A percentile compares a stretch with the other conserved stretches of the same genome.
These are phyloP conservation scores for Melanotaenia maccullochi DNA, from an alignment of 2,797 vertebrate species.

Conservation along the genomic window DNA sequence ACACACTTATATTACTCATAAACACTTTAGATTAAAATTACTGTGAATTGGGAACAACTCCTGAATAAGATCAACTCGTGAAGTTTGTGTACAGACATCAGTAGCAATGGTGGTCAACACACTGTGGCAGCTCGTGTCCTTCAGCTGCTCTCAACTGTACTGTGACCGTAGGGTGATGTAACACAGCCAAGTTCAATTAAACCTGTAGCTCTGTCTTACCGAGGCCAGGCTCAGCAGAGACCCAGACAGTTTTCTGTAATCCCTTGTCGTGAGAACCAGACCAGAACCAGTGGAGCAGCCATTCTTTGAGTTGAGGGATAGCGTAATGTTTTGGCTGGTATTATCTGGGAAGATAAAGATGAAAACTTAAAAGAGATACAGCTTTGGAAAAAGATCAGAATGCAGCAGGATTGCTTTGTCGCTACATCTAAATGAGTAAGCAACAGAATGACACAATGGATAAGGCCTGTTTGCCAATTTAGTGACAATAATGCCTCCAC, in stretches of 20 bases:
- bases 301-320: constrained; percentile 88
- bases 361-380: not conserved
- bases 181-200: not conserved
- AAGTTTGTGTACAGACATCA: not conserved
- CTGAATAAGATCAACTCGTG: not conserved
- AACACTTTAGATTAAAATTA: not conserved
- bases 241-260: constrained; percentile 88
- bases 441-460: not conserved
- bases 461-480: too few relatives aligned
- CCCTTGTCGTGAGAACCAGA: constrained; percentile 80
- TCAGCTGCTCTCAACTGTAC: not conserved
- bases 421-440: too few relatives aligned
- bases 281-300: constrained; percentile 82
- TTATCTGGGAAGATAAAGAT: constrained; percentile 79
- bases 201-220: constrained; percentile 75
- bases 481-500: too few relatives aligned
- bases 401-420: not conserved
- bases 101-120: not conserved
- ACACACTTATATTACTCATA: not conserved
- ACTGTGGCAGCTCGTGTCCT: too few relatives aligned
- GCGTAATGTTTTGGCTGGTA: constrained; percentile 86
- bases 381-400: not conserved
- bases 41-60: not conserved
- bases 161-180: not conserved
- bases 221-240: constrained; percentile 92